A percentile compares a stretch with the other conserved stretches of the same genome.
Evolutionary conservation across 2,113 vertebrate genomes (phyloP).

Genomic region (Fukomys damarensis): DNA sequence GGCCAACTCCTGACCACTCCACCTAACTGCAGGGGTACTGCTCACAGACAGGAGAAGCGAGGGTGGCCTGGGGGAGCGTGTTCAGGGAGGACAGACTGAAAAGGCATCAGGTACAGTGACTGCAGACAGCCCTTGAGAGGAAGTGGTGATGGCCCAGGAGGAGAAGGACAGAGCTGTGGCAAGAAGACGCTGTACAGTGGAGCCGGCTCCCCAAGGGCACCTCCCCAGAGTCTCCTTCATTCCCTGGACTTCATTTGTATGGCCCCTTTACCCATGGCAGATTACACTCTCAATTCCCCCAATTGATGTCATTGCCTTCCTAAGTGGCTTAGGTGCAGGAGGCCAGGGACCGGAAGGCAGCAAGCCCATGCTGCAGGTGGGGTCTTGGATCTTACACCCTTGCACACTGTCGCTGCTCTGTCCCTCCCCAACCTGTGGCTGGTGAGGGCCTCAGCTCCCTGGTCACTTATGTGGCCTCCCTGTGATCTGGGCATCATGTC

Average conservation of each 20-base stretch:
- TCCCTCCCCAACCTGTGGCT: background rate
- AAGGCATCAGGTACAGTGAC: background rate
- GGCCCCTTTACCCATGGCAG: too few species aligned
- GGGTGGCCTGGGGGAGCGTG: background rate
- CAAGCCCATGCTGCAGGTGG: background rate
- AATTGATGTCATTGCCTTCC: accelerated
- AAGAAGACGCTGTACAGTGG: background rate
- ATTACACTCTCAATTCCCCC: background rate
- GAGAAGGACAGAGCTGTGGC: background rate
- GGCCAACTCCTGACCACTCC: accelerated
- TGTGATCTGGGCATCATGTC: background rate
- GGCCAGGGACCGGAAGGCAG: accelerated
- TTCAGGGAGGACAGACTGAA: too few species aligned
- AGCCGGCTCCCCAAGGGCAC: background rate
- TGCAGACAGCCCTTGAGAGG: background rate
- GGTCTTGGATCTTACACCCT: background rate
- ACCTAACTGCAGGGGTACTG: background rate
- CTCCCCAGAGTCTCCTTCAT: background rate
- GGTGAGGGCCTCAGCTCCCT: accelerated
- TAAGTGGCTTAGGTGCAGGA: accelerated
- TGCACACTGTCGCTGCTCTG: accelerated
- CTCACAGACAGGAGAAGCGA: background rate
- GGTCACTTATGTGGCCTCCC: background rate
- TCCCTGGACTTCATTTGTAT: too few species aligned
- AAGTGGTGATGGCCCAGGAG: background rate